A percentile compares a stretch with the other conserved stretches of the same genome.
Evolutionary conservation across 2,888 invertebrate genomes (phyloP).

Genomic region (Acanthosepion esculentum): DNA sequence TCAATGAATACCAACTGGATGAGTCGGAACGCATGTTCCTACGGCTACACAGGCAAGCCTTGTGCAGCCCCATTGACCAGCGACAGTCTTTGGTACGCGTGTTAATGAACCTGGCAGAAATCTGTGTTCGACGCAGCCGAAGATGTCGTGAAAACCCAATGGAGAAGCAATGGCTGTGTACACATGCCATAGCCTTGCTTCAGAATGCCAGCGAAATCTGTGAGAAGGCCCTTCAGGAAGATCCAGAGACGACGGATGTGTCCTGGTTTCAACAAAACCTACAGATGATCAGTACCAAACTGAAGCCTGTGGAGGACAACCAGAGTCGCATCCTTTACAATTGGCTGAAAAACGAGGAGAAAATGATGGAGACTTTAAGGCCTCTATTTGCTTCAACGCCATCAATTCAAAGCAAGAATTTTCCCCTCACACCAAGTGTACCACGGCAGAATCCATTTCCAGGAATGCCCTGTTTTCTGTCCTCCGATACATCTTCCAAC

Average conservation of each 20-base stretch:
- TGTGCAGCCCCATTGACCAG: slow-evolving; percentile 63
- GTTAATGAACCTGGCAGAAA: slow-evolving; percentile 65
- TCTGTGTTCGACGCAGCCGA: slow-evolving; percentile 64
- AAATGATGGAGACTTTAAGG: slow-evolving; percentile 62
- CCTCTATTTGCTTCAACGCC: slow-evolving; percentile 63
- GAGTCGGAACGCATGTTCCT: slow-evolving; percentile 67
- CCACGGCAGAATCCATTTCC: slow-evolving; percentile 55
- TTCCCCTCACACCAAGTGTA: slow-evolving; percentile 59
- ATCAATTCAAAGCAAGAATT: slow-evolving; percentile 58
- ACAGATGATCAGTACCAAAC: slow-evolving; percentile 60
- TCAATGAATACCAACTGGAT: slow-evolving; percentile 59
- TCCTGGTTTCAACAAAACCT: slow-evolving; percentile 63
- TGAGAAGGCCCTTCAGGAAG: slow-evolving; percentile 60
- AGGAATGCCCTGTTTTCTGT: slow-evolving; percentile 57
- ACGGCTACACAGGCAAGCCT: slow-evolving; percentile 60
- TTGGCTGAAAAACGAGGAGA: slow-evolving; percentile 66
- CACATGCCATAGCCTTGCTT: slow-evolving; percentile 68
- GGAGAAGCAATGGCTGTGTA: slow-evolving; percentile 70
- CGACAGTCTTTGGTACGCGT: slow-evolving; percentile 62
- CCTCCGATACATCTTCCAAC: slow-evolving; percentile 53
- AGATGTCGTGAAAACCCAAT: slow-evolving; percentile 67
- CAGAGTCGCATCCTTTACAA: slow-evolving; percentile 66
- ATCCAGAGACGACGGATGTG: slow-evolving; percentile 51
- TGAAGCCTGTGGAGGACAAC: slow-evolving; percentile 65
- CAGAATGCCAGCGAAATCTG: slow-evolving; percentile 67